These are phyloP conservation scores for Pipistrellus nathusii DNA, from an alignment of 2,797 vertebrate species.

Conservation along the genomic window DNA sequence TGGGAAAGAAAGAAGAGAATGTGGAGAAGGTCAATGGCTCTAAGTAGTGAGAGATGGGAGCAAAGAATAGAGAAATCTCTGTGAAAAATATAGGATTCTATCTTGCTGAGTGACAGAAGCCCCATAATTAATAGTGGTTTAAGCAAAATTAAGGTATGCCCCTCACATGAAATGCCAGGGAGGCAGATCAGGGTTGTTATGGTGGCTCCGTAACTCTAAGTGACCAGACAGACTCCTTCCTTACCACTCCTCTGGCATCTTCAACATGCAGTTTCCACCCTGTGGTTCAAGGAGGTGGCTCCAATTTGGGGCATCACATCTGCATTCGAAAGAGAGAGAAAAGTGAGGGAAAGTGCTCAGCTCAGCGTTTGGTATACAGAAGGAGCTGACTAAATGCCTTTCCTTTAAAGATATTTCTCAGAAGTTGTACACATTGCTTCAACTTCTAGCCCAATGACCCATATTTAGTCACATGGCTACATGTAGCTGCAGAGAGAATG, in stretches of 20 bases:
- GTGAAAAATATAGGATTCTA: neutral
- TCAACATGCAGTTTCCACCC: neutral
- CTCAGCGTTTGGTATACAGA: too few relatives aligned
- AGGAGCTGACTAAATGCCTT: neutral
- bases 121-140: neutral
- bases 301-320: neutral
- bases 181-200: neutral
- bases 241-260: neutral
- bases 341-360: neutral
- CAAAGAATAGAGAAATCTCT: neutral
- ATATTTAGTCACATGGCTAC: neutral
- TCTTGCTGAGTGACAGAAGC: neutral
- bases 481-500: neutral
- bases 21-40: neutral
- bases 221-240: neutral
- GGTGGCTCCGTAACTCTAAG: neutral
- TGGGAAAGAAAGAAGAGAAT: constrained; percentile 36
- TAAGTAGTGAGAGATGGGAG: neutral
- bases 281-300: neutral
- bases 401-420: constrained; percentile 3
- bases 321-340: constrained; percentile 9
- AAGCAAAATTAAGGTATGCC: neutral
- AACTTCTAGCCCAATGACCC: neutral
- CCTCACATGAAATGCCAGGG: neutral
- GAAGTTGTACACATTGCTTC: constrained; percentile 24